phyloP scores from a whole-genome alignment of 2,113 vertebrate species.

The Chlorodrepanis virens region DNA sequence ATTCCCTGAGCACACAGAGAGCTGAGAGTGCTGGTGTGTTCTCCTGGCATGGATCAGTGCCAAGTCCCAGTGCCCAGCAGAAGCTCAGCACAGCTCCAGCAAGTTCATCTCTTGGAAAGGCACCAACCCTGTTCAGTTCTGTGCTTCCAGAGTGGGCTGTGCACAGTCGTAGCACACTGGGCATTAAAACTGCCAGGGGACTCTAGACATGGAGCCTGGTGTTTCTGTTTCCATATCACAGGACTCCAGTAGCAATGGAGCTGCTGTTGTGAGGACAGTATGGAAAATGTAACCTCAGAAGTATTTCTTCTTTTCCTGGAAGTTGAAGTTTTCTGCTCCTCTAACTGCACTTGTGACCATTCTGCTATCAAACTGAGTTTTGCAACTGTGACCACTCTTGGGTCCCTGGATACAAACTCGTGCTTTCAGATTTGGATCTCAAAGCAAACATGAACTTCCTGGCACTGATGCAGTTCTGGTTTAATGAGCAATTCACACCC shows the following conservation, averaged over 20 bases:
- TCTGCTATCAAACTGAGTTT: not conserved
- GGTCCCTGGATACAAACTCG: not conserved
- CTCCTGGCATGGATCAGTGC: not conserved
- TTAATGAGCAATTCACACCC: not conserved
- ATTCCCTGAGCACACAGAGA: not conserved
- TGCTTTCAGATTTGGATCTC: not conserved
- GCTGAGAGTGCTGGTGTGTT: not conserved
- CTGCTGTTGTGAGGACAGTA: not conserved
- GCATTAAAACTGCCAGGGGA: not conserved
- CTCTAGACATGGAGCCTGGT: not conserved
- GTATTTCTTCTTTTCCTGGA: not conserved
- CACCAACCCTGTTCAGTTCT: not conserved
- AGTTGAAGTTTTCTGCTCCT: not conserved
- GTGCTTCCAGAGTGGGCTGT: not conserved
- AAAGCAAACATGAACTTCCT: not conserved
- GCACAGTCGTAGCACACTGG: rapidly evolving
- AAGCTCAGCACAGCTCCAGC: not conserved
- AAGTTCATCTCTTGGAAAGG: not conserved
- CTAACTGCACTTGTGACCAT: not conserved
- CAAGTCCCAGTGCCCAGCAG: not conserved
- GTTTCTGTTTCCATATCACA: not conserved
- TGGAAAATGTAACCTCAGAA: not conserved
- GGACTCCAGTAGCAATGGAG: not conserved
- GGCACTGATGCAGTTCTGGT: not conserved
- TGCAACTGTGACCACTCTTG: not conserved